Evolutionary conservation across 2,888 invertebrate genomes (phyloP), one percentile per base, ranked within the genome.

Genomic region (Sclerodermus sp.): DNA sequence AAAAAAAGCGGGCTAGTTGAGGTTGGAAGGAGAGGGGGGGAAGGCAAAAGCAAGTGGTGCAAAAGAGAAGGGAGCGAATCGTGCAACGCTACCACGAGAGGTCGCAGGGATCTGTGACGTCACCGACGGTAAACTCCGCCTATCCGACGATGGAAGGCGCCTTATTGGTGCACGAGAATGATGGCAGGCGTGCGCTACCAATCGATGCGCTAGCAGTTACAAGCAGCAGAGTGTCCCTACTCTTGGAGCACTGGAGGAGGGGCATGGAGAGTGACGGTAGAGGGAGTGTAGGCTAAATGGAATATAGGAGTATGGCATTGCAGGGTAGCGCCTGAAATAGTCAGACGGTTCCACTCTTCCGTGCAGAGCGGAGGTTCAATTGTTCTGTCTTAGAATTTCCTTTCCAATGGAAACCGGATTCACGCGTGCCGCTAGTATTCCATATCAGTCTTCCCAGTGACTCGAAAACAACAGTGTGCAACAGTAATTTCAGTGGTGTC

Each of bases 331-430:
- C n/a, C n/a, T n/a, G n/a, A n/a, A n/a, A 66, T 66, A 62, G 55
- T 74, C 74, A 74, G 71, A 75, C 67, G 64, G 70, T 71, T 68
- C 58, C 67, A 71, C 67, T 65, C 72, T 67, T 67, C 55, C 67
- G 68, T 64, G 47, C 66, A 64, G 75, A 71, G 67, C 66, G 67
- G 81, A 82, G 80, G n/a, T n/a, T n/a, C n/a, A n/a, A n/a, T n/a
- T n/a, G n/a, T n/a, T n/a, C n/a, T n/a, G n/a, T n/a, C n/a, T n/a
- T n/a, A n/a, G n/a, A n/a, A n/a, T n/a, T n/a, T n/a, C n/a, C n/a
- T n/a, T n/a, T n/a, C n/a, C n/a, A n/a, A n/a, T n/a, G n/a, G n/a
- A n/a, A n/a, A n/a, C n/a, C n/a, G n/a, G n/a, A n/a, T n/a, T n/a
- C n/a, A n/a, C n/a, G n/a, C n/a, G n/a, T n/a, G n/a, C n/a, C n/a